Percentiles rank a stretch among this genome's conserved stretches.
These are phyloP conservation scores for Cheilosia urbana DNA, from an alignment of 2,888 invertebrate genomes.

Conservation along the genomic window DNA sequence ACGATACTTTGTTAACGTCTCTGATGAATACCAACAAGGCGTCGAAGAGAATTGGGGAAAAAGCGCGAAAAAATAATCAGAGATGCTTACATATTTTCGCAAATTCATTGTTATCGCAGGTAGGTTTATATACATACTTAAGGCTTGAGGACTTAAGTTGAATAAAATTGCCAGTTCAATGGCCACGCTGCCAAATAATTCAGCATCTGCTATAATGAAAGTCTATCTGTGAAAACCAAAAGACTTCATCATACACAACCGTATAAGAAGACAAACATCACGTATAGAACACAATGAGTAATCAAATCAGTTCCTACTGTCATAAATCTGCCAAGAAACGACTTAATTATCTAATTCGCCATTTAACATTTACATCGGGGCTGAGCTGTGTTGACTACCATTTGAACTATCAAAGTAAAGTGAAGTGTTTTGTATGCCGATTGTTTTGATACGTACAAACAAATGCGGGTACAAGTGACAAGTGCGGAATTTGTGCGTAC, in stretches of 20 bases:
- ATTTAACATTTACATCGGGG: constrained; percentile 21
- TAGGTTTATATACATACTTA: background rate
- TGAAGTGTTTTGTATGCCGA: constrained; percentile 36
- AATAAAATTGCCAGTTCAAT: constrained; percentile 14
- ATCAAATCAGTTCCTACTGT: constrained; percentile 42
- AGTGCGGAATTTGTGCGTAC: constrained; percentile 2
- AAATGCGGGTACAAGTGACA: background rate
- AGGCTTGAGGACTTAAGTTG: constrained; percentile 8
- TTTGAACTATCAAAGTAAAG: constrained; percentile 15
- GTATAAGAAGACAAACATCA: background rate
- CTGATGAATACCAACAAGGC: constrained; percentile 31
- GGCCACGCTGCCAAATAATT: constrained; percentile 11
- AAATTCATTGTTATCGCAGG: constrained; percentile 24
- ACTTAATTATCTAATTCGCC: constrained; percentile 42
- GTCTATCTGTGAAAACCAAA: background rate
- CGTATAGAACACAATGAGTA: constrained; percentile 11
- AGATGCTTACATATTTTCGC: constrained; percentile 11
- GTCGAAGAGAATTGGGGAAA: constrained; percentile 5
- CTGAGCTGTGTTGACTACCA: constrained; percentile 4
- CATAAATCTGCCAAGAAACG: constrained; percentile 24
- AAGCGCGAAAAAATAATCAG: background rate
- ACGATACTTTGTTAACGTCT: background rate
- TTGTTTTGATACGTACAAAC: background rate
- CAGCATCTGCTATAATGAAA: background rate
- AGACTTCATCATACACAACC: background rate